Evolutionary conservation across 2,888 invertebrate genomes (phyloP).

Genomic region (Fragum sueziense): DNA sequence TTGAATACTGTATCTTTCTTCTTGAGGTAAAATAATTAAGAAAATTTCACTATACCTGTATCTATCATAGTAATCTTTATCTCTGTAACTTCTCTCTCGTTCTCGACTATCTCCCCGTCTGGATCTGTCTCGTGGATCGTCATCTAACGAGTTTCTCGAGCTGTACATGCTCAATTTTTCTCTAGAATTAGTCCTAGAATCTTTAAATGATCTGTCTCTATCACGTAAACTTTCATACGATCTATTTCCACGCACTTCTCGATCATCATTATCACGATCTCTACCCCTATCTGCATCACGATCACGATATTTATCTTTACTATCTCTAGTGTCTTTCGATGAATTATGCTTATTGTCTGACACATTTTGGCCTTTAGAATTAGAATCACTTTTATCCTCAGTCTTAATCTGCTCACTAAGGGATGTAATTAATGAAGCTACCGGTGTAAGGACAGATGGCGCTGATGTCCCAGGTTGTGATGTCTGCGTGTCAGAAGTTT

Average conservation of each 20-base stretch:
- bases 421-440: slow-evolving; percentile 61
- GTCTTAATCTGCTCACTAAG: slow-evolving; percentile 62
- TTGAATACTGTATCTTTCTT: too few relatives aligned
- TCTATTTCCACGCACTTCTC: slow-evolving; percentile 51
- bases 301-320: slow-evolving; percentile 39
- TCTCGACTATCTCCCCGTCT: slow-evolving; percentile 49
- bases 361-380: not conserved
- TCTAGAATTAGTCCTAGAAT: slow-evolving; percentile 54
- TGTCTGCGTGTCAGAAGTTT: slow-evolving; percentile 38
- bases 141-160: slow-evolving; percentile 54
- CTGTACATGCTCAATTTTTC: slow-evolving; percentile 50
- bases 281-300: slow-evolving; percentile 26
- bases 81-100: slow-evolving; percentile 42
- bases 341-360: slow-evolving; percentile 14
- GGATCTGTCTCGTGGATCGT: slow-evolving; percentile 47
- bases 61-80: slow-evolving; percentile 49
- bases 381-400: slow-evolving; percentile 26
- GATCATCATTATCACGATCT: slow-evolving; percentile 42
- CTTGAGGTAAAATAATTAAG: too few relatives aligned
- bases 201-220: slow-evolving; percentile 52
- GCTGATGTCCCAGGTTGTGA: slow-evolving; percentile 5
- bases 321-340: slow-evolving; percentile 29
- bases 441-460: slow-evolving; percentile 52
- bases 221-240: slow-evolving; percentile 53
- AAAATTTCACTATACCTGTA: too few relatives aligned